Percentiles rank a stretch among this genome's conserved stretches.
phyloP scores from a whole-genome alignment of 2,888 invertebrate species.

The Sinohyriopsis cumingii region DNA sequence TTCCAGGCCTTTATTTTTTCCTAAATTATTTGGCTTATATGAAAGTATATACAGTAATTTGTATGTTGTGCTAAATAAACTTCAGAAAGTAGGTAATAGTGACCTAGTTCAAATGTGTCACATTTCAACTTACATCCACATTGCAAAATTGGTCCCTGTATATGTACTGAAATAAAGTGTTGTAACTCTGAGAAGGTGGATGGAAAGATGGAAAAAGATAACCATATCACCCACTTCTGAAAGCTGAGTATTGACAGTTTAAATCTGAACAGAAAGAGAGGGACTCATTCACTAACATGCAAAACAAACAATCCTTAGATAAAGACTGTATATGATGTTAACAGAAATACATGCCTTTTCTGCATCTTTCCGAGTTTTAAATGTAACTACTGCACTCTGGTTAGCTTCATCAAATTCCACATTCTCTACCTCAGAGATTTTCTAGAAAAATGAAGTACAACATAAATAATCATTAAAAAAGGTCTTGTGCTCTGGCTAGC shows the following conservation, averaged over 20 bases:
- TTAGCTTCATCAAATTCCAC: conserved; percentile 83
- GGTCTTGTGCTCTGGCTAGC: too few species aligned
- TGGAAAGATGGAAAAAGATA: background rate
- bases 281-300: too few species aligned
- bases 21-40: too few species aligned
- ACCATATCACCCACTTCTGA: background rate
- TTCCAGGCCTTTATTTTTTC: too few species aligned
- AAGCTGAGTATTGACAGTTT: background rate
- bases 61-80: too few species aligned
- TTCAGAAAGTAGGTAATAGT: too few species aligned
- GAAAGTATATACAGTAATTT: too few species aligned
- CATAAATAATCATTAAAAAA: background rate
- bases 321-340: background rate
- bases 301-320: too few species aligned
- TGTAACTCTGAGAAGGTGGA: background rate
- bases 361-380: conserved; percentile 84
- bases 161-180: too few species aligned
- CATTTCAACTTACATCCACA: too few species aligned
- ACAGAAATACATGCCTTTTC: conserved; percentile 76
- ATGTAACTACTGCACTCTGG: conserved; percentile 85
- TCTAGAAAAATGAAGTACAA: conserved; percentile 29
- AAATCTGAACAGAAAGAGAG: background rate
- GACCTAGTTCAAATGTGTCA: too few species aligned
- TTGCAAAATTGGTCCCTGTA: too few species aligned
- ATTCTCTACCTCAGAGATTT: conserved; percentile 77